Evolutionary conservation across 2,888 invertebrate genomes (phyloP), one percentile per base, ranked within the genome.

Genomic region (Philhelius pedissequus): DNA sequence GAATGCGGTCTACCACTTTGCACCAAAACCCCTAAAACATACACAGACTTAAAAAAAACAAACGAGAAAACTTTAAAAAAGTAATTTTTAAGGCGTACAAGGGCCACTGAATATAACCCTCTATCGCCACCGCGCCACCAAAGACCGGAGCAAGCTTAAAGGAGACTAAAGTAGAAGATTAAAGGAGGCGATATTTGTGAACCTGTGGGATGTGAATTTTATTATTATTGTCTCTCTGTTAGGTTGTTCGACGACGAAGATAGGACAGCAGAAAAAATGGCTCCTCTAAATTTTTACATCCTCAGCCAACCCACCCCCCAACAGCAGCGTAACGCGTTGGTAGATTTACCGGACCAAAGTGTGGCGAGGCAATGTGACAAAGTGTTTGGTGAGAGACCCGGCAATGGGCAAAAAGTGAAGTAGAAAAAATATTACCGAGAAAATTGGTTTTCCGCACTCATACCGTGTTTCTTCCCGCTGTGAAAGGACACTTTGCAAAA

Each of bases 201-300:
- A 83, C 71, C 79, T 69, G 79, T 69, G 75, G 70, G 84, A 79
- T 84, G 75, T 79, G 79, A 79, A 75, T 84, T 79, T 84, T 79
- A 84, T 84, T 79, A 75, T 84, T 79, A 84, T 79, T 79, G 84
- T 76, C 75, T 68, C n/a, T 58, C 40, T 71, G 58, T 74, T 54
- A 18, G 76, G 76, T 69, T 74, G 74, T 69, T 62, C 38, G 68
- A 38, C 38, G 68, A 38, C 4, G 27, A 56, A 8, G 35, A 48
- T 9, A 7, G 8, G 22, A 18, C 15, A 43, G 38, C 27, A 60
- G n/a, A 73, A 73, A 58, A 69, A 25, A 50, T 30, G 45, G 48
- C 20, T 58, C 64, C 22, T 32, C 69, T 74, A 70, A 78, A 78
- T 69, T 74, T 74, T 48, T 54, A 68, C 74, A 76, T 68, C 68